Conservation (phyloP, 2,113 vertebrate species). For the Pelmatolapia mariae region DNA sequence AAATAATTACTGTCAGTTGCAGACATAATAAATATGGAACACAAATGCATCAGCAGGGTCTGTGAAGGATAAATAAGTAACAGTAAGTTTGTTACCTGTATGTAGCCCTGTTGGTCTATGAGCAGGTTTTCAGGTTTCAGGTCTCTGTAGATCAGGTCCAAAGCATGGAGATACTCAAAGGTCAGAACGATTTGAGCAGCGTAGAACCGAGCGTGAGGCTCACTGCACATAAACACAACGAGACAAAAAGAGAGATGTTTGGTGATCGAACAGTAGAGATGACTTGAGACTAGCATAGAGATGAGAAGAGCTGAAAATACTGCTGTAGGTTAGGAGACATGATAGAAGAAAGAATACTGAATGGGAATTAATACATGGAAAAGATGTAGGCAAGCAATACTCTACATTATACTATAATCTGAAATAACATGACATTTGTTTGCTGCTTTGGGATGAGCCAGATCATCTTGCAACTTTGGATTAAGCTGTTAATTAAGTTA, state of each 20-base stretch:
- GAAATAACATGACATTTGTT: neutral
- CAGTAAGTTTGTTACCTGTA: constrained; percentile 40
- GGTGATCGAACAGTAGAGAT: neutral
- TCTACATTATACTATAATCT: neutral
- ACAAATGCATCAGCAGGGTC: neutral
- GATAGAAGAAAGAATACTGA: neutral
- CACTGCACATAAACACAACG: constrained; percentile 16
- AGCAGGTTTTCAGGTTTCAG: constrained; percentile 65
- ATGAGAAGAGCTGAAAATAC: neutral
- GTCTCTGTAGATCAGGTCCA: constrained; percentile 73
- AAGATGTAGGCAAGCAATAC: neutral
- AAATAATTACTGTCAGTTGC: neutral
- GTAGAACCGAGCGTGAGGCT: constrained; percentile 68
- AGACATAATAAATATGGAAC: neutral
- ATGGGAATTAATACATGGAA: neutral
- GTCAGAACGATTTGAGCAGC: constrained; percentile 69
- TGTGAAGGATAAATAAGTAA: neutral
- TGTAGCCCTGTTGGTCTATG: constrained; percentile 66
- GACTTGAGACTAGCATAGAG: neutral
- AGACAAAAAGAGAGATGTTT: neutral
- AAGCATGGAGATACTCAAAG: constrained; percentile 67
- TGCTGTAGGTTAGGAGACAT: neutral
- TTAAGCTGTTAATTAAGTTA: neutral
- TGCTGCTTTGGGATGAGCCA: neutral
- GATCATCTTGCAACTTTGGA: neutral